These are phyloP conservation scores for Drosophila neonasuta DNA, from an alignment of 2,888 invertebrate species.

Conservation along the genomic window DNA sequence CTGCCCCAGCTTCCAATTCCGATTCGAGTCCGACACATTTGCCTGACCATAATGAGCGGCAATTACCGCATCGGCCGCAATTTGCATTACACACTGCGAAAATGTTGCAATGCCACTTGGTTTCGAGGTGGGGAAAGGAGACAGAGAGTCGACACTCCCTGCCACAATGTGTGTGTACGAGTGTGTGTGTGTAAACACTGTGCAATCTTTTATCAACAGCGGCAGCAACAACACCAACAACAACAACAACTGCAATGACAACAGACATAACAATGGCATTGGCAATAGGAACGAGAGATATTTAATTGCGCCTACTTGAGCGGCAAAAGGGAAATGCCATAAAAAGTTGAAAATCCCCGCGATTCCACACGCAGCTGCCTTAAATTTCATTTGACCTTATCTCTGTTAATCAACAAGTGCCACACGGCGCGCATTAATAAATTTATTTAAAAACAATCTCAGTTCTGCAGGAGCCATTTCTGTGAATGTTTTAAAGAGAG, in stretches of 20 bases:
- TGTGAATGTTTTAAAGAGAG: not conserved
- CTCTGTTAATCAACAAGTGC: slow-evolving; percentile 26
- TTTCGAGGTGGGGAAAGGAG: not conserved
- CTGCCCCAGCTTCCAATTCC: slow-evolving; percentile 1
- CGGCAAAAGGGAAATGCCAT: slow-evolving; percentile 45
- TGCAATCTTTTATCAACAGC: slow-evolving; percentile 72
- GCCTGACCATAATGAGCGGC: slow-evolving; percentile 76
- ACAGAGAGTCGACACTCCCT: not conserved
- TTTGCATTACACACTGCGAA: slow-evolving; percentile 74
- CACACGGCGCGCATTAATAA: slow-evolving; percentile 2
- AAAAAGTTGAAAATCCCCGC: slow-evolving; percentile 16
- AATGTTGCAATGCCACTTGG: slow-evolving; percentile 57
- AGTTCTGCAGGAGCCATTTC: not conserved
- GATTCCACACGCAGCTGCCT: not conserved
- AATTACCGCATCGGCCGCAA: slow-evolving; percentile 75
- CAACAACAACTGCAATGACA: slow-evolving; percentile 43
- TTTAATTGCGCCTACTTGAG: slow-evolving; percentile 72
- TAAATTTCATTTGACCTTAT: slow-evolving; percentile 23
- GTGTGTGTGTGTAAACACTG: slow-evolving; percentile 58
- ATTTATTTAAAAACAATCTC: slow-evolving; percentile 1
- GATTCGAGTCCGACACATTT: slow-evolving; percentile 54
- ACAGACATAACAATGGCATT: slow-evolving; percentile 56
- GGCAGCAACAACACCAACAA: slow-evolving; percentile 42
- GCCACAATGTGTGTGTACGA: not conserved
- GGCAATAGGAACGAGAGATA: slow-evolving; percentile 42